phyloP scores from a whole-genome alignment of 2,113 vertebrate species.

The Piaya cayana region DNA sequence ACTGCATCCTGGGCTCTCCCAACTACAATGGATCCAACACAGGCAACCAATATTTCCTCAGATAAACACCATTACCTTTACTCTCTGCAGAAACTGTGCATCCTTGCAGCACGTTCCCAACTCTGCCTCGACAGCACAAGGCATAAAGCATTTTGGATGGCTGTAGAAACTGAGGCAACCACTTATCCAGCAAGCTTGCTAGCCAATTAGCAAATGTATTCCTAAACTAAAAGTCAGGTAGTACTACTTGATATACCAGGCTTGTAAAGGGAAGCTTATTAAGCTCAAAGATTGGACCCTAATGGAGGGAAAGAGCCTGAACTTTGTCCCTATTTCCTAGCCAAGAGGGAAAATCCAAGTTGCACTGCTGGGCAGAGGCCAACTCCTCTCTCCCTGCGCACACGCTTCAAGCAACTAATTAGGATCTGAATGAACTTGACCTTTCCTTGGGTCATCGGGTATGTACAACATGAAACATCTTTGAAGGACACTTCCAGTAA shows the following conservation, averaged over 20 bases:
- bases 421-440: not conserved
- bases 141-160: not conserved
- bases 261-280: not conserved
- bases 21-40: not conserved
- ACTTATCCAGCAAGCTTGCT: not conserved
- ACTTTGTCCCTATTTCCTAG: not conserved
- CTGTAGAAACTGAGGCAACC: not conserved
- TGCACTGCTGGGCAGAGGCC: not conserved
- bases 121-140: not conserved
- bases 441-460: not conserved
- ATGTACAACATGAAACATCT: not conserved
- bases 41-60: not conserved
- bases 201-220: not conserved
- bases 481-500: not conserved
- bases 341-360: not conserved
- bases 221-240: not conserved
- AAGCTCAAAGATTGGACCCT: not conserved
- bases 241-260: not conserved
- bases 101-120: not conserved
- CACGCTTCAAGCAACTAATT: not conserved
- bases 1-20: not conserved
- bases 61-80: not conserved
- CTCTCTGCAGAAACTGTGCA: not conserved
- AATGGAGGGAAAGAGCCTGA: not conserved
- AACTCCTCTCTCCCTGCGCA: not conserved